These are phyloP conservation scores for Epinotia bilunana DNA, from an alignment of 2,888 invertebrate species.

Conservation along the genomic window DNA sequence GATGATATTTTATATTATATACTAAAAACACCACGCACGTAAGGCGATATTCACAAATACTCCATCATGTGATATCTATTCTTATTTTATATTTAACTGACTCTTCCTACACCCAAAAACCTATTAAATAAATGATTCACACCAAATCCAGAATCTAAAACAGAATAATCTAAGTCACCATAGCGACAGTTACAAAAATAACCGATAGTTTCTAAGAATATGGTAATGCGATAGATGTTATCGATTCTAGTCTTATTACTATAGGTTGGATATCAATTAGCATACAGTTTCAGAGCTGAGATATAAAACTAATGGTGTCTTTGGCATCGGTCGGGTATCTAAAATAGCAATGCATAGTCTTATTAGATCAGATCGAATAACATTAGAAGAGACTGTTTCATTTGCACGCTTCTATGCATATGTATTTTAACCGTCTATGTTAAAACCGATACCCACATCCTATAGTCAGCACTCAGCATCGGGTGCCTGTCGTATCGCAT, in stretches of 20 bases:
- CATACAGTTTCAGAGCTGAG: conserved; percentile 14
- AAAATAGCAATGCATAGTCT: conserved; percentile 1
- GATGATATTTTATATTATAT: background rate
- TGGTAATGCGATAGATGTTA: background rate
- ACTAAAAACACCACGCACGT: background rate
- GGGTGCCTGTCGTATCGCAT: too few species aligned
- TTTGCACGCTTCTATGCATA: background rate
- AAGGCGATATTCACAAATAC: background rate
- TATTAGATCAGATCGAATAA: conserved; percentile 8
- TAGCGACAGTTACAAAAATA: background rate
- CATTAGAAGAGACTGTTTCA: background rate
- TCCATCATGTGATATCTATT: background rate
- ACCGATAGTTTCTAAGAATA: background rate
- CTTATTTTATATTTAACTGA: too few species aligned
- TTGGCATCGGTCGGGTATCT: conserved; percentile 5
- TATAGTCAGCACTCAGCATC: background rate
- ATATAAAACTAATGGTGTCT: conserved; percentile 13
- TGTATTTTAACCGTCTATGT: background rate
- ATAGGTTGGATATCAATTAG: conserved; percentile 12
- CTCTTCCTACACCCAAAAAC: too few species aligned
- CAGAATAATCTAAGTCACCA: too few species aligned
- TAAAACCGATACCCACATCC: background rate
- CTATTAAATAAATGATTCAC: background rate
- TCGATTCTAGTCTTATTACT: background rate
- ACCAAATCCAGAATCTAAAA: background rate